Conservation (phyloP, 2,113 vertebrate genomes). For the Saguinus imperator region DNA sequence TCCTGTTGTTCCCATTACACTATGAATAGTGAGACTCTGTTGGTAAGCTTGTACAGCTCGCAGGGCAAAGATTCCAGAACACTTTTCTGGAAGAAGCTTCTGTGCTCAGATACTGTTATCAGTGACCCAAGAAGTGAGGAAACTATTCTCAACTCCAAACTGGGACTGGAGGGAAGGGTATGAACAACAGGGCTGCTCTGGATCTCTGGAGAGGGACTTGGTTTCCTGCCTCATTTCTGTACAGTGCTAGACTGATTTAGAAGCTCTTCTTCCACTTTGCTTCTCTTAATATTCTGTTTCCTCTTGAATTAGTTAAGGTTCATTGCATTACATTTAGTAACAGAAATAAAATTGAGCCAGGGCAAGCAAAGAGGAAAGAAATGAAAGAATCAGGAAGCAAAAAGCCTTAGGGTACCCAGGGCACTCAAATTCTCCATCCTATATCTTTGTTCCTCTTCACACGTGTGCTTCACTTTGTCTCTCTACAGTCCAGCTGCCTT, state of each 20-base stretch:
- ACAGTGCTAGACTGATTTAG: slow-evolving; percentile 30
- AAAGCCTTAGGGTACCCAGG: neutral
- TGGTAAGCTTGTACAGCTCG: neutral
- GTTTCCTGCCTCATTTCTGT: slow-evolving; percentile 45
- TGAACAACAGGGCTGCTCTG: neutral
- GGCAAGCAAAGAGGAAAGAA: slow-evolving; percentile 46
- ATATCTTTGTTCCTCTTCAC: neutral
- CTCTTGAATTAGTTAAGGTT: slow-evolving; percentile 48
- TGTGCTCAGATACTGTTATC: neutral
- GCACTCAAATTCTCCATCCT: neutral
- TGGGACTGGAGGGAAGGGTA: neutral
- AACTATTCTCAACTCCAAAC: neutral
- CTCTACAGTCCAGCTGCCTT: neutral
- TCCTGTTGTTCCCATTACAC: slow-evolving; percentile 44
- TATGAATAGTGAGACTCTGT: neutral
- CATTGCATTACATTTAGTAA: slow-evolving; percentile 63
- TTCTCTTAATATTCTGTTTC: slow-evolving; percentile 58
- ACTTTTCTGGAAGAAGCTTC: neutral
- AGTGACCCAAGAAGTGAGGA: neutral
- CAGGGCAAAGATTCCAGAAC: neutral
- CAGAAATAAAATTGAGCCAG: slow-evolving; percentile 56
- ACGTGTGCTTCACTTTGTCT: neutral
- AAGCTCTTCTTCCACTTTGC: slow-evolving; percentile 30
- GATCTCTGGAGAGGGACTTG: neutral
- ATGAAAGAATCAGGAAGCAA: neutral